Base-by-base conservation (phyloP, 2,797 vertebrate genomes). In the Anguilla pacifica region DNA sequence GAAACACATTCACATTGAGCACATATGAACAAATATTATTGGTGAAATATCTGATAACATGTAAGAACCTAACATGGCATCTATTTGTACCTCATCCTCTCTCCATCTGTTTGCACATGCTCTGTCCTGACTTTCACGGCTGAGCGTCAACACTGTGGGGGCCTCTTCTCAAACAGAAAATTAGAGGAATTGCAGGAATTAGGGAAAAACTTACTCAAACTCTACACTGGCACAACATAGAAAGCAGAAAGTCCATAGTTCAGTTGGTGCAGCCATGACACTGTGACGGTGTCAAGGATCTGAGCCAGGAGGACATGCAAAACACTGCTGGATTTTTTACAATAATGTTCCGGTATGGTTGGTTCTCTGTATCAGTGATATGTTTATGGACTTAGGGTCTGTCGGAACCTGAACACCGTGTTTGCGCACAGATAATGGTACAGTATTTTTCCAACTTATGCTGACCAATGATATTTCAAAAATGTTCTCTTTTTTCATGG, bases 101-200 rank as follows among this genome's bases (percentile, higher is more conserved):
- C 86, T 70, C 72, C 84, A 57, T 89, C 83, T 84, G 85, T 86
- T 86, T 85, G 70, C 49, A 74, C 25, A 89, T 85, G 84, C 72
- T 90, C 89, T 84, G 90, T 87, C 84, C 89, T 70, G 89, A 85
- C 88, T 86, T 61, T 86, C 46, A 90, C 84, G 64, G 46, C 74
- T 82, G 91, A 93, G 90, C 90, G 90, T 82, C 89, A 89, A 88
- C 83, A 77, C 82, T 53, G 88, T 85, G 49, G 88, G 1, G 86
- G 91, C 88, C 90, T 91, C 90, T 90, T 91, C 59, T 89, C 89
- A 72, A 87, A 87, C 90, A 89, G 87, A 88, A 88, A 9, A 55
- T 57, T 88, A 53, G 87, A 51, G 0, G 83, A 87, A 88, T 90
- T 90, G 89, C 90, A 82, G 87, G 85, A 28, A 83, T 90, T 89